These are phyloP conservation scores for Enteromius mattozi DNA, from an alignment of 2,797 vertebrate species.

Conservation along the genomic window DNA sequence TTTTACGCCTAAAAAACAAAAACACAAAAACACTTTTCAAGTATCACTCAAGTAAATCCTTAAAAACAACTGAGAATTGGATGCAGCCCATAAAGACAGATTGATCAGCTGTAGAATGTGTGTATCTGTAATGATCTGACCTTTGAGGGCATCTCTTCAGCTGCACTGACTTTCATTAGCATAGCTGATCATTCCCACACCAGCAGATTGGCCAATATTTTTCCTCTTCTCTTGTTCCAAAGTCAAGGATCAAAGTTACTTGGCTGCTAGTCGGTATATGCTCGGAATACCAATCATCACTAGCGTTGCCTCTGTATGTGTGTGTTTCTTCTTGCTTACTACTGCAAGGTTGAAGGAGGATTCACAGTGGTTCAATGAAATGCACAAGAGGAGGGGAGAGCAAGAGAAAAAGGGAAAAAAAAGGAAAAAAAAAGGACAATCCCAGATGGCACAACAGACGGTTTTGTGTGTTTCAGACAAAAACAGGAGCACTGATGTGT, in stretches of 20 bases:
- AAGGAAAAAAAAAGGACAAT: conserved; percentile 60
- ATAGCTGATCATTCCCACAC: conserved; percentile 49
- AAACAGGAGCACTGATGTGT: conserved; percentile 72
- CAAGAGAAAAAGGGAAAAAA: conserved; percentile 39
- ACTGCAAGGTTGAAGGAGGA: conserved; percentile 45
- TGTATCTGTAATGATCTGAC: conserved; percentile 42
- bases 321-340: conserved; percentile 36
- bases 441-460: conserved; percentile 80
- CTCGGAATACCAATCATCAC: conserved; percentile 46
- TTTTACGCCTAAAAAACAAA: neutral
- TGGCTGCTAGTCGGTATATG: conserved; percentile 31
- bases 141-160: conserved; percentile 50
- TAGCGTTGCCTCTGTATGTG: conserved; percentile 27
- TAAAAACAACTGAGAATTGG: neutral
- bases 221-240: conserved; percentile 49
- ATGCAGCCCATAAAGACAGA: conserved; percentile 37
- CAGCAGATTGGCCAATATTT: conserved; percentile 28
- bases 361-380: conserved; percentile 46
- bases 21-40: neutral
- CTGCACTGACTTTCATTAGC: conserved; percentile 38
- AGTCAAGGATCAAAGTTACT: conserved; percentile 65
- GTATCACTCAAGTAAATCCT: neutral
- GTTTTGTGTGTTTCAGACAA: conserved; percentile 73
- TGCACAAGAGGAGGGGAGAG: conserved; percentile 32
- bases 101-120: conserved; percentile 45